phyloP scores from a whole-genome alignment of 2,113 vertebrate genomes.

The Henicopernis longicauda region DNA sequence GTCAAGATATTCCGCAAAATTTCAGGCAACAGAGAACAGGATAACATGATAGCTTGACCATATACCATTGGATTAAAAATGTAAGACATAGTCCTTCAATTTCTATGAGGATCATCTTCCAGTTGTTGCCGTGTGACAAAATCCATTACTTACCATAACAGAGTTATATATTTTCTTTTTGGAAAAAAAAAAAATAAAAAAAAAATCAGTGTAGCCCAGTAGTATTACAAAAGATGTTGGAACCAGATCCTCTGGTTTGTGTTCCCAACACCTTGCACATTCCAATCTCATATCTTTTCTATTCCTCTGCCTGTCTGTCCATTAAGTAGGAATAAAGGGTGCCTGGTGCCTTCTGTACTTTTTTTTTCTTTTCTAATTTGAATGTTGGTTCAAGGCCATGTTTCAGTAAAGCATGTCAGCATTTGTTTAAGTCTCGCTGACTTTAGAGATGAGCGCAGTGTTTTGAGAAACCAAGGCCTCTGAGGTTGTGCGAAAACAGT shows the following conservation, averaged over 20 bases:
- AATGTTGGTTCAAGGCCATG: constrained; percentile 16
- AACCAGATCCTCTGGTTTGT: neutral
- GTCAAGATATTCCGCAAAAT: neutral
- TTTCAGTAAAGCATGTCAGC: constrained; percentile 30
- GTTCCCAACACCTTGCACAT: neutral
- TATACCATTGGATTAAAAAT: neutral
- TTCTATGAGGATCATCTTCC: neutral
- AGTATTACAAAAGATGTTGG: neutral
- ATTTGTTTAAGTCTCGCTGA: neutral
- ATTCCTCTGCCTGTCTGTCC: neutral
- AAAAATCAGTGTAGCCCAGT: neutral
- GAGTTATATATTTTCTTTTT: neutral
- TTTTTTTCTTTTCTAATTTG: neutral
- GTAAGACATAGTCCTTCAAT: neutral
- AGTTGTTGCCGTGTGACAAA: neutral
- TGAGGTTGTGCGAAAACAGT: neutral
- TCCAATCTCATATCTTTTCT: neutral
- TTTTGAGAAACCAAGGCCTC: constrained; percentile 7
- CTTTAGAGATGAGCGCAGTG: neutral
- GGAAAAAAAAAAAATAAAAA: neutral
- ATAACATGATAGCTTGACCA: neutral
- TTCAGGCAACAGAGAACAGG: neutral
- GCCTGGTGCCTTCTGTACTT: neutral
- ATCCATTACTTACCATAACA: neutral
- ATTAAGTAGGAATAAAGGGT: neutral